phyloP scores from a whole-genome alignment of 2,797 vertebrate species.

The Bryconaethiops microstoma region DNA sequence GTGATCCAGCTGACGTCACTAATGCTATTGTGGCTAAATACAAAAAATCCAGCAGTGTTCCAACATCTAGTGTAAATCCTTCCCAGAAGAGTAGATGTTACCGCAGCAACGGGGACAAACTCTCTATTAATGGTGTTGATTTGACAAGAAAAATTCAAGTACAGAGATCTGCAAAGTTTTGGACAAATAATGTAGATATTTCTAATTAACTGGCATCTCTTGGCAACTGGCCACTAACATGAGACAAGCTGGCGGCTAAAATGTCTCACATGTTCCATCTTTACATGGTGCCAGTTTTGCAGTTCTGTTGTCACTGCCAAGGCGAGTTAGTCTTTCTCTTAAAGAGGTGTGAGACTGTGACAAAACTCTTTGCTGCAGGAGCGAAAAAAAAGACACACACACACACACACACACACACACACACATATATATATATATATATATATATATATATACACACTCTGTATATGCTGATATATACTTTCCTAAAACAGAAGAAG shows the following conservation, averaged over 20 bases:
- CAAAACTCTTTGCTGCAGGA: background rate
- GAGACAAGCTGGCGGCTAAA: background rate
- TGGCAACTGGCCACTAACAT: background rate
- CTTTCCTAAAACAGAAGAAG: too few relatives aligned
- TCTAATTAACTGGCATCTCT: background rate
- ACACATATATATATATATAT: too few relatives aligned
- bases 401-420: too few relatives aligned
- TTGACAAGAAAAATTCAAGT: background rate
- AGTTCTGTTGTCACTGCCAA: background rate
- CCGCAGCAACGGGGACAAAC: too few relatives aligned
- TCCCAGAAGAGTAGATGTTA: too few relatives aligned
- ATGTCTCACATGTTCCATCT: background rate
- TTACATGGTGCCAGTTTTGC: background rate
- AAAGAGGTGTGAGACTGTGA: background rate
- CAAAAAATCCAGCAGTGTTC: too few relatives aligned
- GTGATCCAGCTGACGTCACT: too few relatives aligned
- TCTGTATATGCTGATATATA: too few relatives aligned
- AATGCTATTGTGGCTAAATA: too few relatives aligned
- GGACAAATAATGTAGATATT: background rate
- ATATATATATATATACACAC: too few relatives aligned
- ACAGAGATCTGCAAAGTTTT: background rate
- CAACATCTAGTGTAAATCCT: too few relatives aligned
- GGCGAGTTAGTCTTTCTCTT: background rate
- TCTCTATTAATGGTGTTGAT: background rate
- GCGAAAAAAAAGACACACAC: background rate